A percentile compares a stretch with the other conserved stretches of the same genome.
Evolutionary conservation across 1,140 invertebrate genomes (phyloP).

Genomic region (Penaeus chinensis): DNA sequence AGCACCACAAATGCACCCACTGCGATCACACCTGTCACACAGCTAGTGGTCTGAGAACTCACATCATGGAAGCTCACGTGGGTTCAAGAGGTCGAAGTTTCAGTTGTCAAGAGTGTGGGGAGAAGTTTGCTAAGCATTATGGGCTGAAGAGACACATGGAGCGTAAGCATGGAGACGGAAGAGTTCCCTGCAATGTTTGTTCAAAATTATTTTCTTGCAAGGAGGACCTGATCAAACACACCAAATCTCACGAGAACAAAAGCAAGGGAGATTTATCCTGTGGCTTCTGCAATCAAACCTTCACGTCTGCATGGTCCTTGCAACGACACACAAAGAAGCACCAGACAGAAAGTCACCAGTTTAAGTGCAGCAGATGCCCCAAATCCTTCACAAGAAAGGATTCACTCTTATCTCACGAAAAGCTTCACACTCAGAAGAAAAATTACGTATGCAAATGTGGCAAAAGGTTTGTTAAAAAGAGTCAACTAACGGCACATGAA

Average conservation of each 20-base stretch:
- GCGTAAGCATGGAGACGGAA: slow-evolving; percentile 15
- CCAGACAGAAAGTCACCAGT: slow-evolving; percentile 23
- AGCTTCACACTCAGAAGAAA: slow-evolving; percentile 43
- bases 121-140: slow-evolving; percentile 41
- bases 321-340: slow-evolving; percentile 42
- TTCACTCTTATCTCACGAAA: slow-evolving; percentile 29
- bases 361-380: slow-evolving; percentile 36
- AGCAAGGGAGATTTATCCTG: slow-evolving; percentile 17
- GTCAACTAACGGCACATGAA: slow-evolving; percentile 39
- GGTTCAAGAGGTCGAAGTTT: background rate
- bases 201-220: slow-evolving; percentile 43
- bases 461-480: slow-evolving; percentile 39
- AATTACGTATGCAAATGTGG: slow-evolving; percentile 42
- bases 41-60: slow-evolving; percentile 47
- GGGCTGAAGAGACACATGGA: slow-evolving; percentile 44
- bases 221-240: slow-evolving; percentile 36
- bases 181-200: slow-evolving; percentile 29
- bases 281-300: slow-evolving; percentile 40
- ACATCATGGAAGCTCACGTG: slow-evolving; percentile 35
- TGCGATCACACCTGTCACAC: slow-evolving; percentile 41
- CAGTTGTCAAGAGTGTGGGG: slow-evolving; percentile 31
- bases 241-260: slow-evolving; percentile 9
- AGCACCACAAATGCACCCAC: slow-evolving; percentile 30
- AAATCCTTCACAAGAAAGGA: slow-evolving; percentile 40
- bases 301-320: slow-evolving; percentile 39